Percentiles rank a stretch among this genome's conserved stretches.
phyloP scores from a whole-genome alignment of 2,888 invertebrate genomes.

The Agonopterix heracliana region DNA sequence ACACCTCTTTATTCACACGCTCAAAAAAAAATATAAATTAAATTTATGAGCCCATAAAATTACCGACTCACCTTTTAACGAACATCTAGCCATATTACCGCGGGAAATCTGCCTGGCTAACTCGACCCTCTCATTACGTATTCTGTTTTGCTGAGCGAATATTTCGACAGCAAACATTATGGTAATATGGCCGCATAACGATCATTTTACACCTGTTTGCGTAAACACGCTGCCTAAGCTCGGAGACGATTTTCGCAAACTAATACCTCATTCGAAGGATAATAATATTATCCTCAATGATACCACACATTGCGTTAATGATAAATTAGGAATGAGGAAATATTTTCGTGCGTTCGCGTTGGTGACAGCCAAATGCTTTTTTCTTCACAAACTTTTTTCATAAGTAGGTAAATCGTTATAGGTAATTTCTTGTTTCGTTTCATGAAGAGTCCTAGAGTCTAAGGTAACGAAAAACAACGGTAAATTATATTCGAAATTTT shows the following conservation, averaged over 20 bases:
- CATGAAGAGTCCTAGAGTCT: too few relatives aligned
- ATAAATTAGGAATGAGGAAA: neutral
- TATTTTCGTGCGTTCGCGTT: too few relatives aligned
- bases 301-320: neutral
- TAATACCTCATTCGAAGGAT: slow-evolving; percentile 12
- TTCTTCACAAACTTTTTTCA: too few relatives aligned
- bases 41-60: slow-evolving; percentile 55
- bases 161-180: slow-evolving; percentile 72
- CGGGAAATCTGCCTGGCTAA: slow-evolving; percentile 51
- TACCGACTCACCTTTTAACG: slow-evolving; percentile 49
- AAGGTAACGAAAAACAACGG: too few relatives aligned
- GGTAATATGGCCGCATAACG: slow-evolving; percentile 64
- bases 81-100: slow-evolving; percentile 49
- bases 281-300: slow-evolving; percentile 5
- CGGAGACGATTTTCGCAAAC: slow-evolving; percentile 45
- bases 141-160: slow-evolving; percentile 62
- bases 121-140: slow-evolving; percentile 59
- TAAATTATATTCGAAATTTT: too few relatives aligned
- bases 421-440: too few relatives aligned
- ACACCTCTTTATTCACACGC: slow-evolving; percentile 20
- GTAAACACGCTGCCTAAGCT: slow-evolving; percentile 59
- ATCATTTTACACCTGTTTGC: slow-evolving; percentile 71
- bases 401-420: too few relatives aligned
- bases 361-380: too few relatives aligned
- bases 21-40: slow-evolving; percentile 44